Evolutionary conservation across 35 echinoderm and acorn worm genomes (phyloP), one percentile per base, ranked within the genome.

Genomic region (Lytechinus pictus): DNA sequence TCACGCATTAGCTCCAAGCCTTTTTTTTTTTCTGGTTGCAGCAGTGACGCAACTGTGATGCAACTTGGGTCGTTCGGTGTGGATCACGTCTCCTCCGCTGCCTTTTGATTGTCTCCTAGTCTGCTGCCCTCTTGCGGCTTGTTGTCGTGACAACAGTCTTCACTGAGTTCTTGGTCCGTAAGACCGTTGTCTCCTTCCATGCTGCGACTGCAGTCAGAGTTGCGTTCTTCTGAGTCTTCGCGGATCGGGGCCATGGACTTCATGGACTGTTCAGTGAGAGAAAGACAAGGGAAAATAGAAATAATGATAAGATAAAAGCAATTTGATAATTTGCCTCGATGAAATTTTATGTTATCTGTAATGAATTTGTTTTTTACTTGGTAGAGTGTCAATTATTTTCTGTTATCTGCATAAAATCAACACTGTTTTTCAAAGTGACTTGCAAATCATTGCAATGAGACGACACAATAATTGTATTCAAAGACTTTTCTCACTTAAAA

Each of bases 151-250:
- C 61, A 88, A 44, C 61, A 86, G 0, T 88, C 56, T 57, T 87
- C 79, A 14, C 86, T 52, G 16, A 87, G 95, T 54, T 95, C 72
- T 53, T 95, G 53, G 28, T 56, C 95, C 9, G 53, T 52, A 14
- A 29, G 5, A 21, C 54, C 52, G 72, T 89, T 54, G 10, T 88
- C 95, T 5, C 61, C 96, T 24, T 96, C 96, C 14, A 86, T 51
- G 11, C 87, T 92, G 6, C 79, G 94, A 53, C 94, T 92, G 57
- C 94, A 94, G 58, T 98, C 97, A 0, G 97, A 98, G 94, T 92
- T 98, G 86, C 97, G 52, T 66, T 98, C 97, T 86, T 98, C 97
- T 0, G 97, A 98, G 91, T 98, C 97, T 28, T 98, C 97, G 9
- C 97, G 92, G 12, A 98, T 98, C 1, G 96, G 96, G 9, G 97